Conservation (phyloP, 2,797 vertebrate species). For the Lepus oiostolus region DNA sequence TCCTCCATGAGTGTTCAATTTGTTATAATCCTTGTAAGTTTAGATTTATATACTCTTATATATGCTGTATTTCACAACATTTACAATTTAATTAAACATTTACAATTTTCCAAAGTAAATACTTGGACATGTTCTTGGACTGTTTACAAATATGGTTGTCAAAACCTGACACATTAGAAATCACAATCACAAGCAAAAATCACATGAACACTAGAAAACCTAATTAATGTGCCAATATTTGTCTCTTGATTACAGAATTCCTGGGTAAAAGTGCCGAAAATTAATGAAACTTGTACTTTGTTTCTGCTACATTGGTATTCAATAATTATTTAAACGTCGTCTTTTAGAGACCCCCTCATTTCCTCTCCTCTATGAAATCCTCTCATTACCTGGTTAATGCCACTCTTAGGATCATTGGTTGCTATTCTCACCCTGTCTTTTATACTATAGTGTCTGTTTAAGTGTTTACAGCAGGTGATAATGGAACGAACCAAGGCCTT, state of each 20-base stretch:
- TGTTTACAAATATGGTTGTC: conserved; percentile 55
- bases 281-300: not conserved
- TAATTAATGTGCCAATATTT: conserved; percentile 12
- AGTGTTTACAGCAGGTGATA: no score
- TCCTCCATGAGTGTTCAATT: not conserved
- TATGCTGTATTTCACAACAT: not conserved
- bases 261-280: not conserved
- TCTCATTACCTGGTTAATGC: no score
- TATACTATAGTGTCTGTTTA: no score
- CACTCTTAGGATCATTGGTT: no score
- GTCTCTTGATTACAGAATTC: not conserved
- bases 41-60: not conserved
- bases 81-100: conserved; percentile 25
- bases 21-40: not conserved
- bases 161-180: conserved; percentile 60
- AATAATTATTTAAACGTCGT: not conserved
- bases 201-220: conserved; percentile 4
- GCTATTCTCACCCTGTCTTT: no score
- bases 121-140: conserved; percentile 65
- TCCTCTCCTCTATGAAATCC: no score
- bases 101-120: conserved; percentile 32
- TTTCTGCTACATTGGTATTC: not conserved
- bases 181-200: conserved; percentile 42
- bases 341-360: not conserved
- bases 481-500: no score